These are phyloP conservation scores for Drosophila nannoptera DNA, from an alignment of 1,140 invertebrate genomes.

Conservation along the genomic window DNA sequence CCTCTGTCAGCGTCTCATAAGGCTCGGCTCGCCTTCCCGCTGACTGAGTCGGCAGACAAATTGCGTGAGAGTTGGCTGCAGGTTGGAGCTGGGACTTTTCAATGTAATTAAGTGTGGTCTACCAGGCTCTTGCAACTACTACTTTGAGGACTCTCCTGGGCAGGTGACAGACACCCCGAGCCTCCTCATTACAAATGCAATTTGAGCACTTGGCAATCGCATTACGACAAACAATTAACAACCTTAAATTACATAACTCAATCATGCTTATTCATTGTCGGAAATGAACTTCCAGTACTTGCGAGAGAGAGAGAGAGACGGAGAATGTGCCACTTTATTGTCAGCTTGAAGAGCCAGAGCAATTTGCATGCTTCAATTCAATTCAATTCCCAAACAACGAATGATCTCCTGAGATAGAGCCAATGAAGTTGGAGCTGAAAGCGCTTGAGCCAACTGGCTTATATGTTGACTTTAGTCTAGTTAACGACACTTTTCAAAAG, in stretches of 20 bases:
- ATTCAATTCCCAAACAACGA: not conserved
- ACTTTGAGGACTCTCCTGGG: conserved; percentile 13
- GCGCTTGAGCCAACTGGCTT: not conserved
- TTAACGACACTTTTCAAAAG: conserved; percentile 29
- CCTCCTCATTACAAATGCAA: conserved; percentile 65
- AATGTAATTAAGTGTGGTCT: conserved; percentile 64
- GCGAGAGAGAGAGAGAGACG: too few species aligned
- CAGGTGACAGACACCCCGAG: conserved; percentile 29
- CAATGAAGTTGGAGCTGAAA: not conserved
- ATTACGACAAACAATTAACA: conserved; percentile 19
- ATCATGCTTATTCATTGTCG: not conserved
- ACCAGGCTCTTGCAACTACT: conserved; percentile 18
- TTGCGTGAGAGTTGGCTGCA: conserved; percentile 57
- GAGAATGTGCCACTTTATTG: too few species aligned
- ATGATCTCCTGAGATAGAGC: too few species aligned
- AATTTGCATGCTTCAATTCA: not conserved
- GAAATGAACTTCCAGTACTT: too few species aligned
- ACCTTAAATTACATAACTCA: conserved; percentile 6
- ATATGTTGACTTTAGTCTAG: conserved; percentile 21
- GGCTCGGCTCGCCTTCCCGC: conserved; percentile 57
- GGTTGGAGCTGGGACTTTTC: conserved; percentile 37
- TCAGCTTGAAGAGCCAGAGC: too few species aligned
- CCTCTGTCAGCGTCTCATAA: conserved; percentile 64
- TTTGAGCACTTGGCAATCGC: conserved; percentile 26
- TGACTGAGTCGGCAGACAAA: conserved; percentile 55